A percentile compares a stretch with the other conserved stretches of the same genome.
phyloP scores from a whole-genome alignment of 2,888 invertebrate species.

The Sphinx pinastri region DNA sequence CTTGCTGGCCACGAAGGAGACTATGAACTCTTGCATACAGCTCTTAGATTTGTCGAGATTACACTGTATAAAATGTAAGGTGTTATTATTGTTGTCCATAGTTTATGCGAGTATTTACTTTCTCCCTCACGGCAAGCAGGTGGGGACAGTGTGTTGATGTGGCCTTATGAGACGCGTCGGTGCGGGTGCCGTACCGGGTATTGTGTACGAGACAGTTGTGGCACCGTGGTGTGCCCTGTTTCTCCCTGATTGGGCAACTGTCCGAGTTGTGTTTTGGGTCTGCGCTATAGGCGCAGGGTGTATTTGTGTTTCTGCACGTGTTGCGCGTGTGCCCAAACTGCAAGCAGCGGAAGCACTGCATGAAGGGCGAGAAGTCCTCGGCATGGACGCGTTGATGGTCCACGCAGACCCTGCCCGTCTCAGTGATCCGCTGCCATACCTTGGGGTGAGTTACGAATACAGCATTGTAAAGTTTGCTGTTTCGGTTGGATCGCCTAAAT shows the following conservation, averaged over 20 bases:
- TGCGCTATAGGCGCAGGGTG: slow-evolving; percentile 34
- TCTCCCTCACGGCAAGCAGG: no score
- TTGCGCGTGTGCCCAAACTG: slow-evolving; percentile 34
- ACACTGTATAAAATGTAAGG: slow-evolving; percentile 19
- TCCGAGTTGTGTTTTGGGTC: slow-evolving; percentile 20
- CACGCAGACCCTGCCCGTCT: slow-evolving; percentile 22
- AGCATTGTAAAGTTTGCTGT: slow-evolving; percentile 27
- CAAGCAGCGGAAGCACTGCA: slow-evolving; percentile 36
- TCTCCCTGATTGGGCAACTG: slow-evolving; percentile 27
- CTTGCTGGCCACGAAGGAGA: neutral
- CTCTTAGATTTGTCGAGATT: slow-evolving; percentile 27
- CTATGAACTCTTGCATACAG: slow-evolving; percentile 24
- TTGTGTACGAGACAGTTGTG: slow-evolving; percentile 31
- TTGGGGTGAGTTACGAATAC: slow-evolving; percentile 24
- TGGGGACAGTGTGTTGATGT: no score
- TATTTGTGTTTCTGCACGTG: slow-evolving; percentile 16
- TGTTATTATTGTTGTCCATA: neutral
- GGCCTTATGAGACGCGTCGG: no score
- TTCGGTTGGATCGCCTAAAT: neutral
- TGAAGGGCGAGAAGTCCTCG: slow-evolving; percentile 31
- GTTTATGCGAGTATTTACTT: no score
- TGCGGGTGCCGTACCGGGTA: neutral
- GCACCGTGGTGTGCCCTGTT: slow-evolving; percentile 23
- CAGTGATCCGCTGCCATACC: slow-evolving; percentile 16
- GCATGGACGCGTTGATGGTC: slow-evolving; percentile 32